Base-by-base conservation (phyloP, 2,888 invertebrate genomes). In the Drosophila prolongata region DNA sequence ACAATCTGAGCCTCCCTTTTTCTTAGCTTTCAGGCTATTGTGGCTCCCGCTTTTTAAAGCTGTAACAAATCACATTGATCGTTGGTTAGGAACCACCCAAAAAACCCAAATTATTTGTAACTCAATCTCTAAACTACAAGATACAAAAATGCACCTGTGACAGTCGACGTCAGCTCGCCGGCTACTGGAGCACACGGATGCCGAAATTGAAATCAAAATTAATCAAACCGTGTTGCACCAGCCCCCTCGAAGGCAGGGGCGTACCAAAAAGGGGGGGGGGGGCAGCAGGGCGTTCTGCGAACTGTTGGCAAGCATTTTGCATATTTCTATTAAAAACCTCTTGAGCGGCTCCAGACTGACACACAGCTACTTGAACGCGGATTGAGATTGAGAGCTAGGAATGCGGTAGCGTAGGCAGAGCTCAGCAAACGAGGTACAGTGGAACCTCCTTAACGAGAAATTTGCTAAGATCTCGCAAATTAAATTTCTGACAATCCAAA, bases 121-220 rank as follows among this genome's bases (percentile, higher is more conserved):
- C 65, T 65, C 64, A 64, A 64, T 54, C 46, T 66, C 14, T 40
- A n/a, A 54, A 66, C 35, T 66, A 66, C 65, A 64, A 53, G 66
- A 67, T 55, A 64, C 68, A 71, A 75, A 54, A 82, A 69, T 71
- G 52, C 80, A 72, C 56, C 75, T 83, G 65, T 66, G 86, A 83
- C 86, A 86, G 79, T 62, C 75, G 66, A 71, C 73, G 74, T 67
- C 71, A 71, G 64, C 30, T 81, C 65, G 67, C 46, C 67, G 64
- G 82, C 82, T 83, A 86, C 82, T 77, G 81, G 66, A 68, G 76
- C 62, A 54, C 69, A 43, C 54, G 49, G 53, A 49, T 65, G 43
- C 64, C 78, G 59, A 83, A 86, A 83, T 86, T 86, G 87, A 86
- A 86, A 80, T 83, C 87, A 77, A 86, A 83, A 86, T 83, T 83